Base-by-base conservation (phyloP, 2,888 invertebrate species). In the Oscheius sp. region DNA sequence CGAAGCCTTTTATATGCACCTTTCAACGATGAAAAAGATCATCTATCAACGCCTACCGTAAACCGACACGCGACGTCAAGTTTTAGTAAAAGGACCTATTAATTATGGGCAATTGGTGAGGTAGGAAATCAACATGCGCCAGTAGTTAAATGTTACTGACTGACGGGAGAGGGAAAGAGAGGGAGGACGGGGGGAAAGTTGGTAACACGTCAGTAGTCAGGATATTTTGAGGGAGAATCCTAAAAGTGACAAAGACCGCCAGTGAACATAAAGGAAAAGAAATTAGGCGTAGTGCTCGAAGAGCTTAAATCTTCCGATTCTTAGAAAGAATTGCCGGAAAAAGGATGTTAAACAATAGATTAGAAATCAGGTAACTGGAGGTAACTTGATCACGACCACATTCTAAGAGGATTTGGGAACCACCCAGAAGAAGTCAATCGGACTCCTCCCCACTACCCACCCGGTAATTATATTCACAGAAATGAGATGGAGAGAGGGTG, bases 21-120 rank as follows among this genome's bases (percentile, higher is more conserved):
- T 29, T 18, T 23, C 61, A 25, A 16, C 23, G 41, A 21, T 61
- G 43, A 52, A 49, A 69, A 55, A 56, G 69, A 56, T 18, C 69
- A 69, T 69, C 69, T 56, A 69, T 69, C 69, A 69, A 41, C 69
- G 55, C 52, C 69, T 69, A 69, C 56, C 69, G 69, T 69, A 69
- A 41, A 35, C 53, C 69, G 69, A 69, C 69, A 69, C 69, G 69
- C 69, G 69, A 69, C 69, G 69, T n/a, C 69, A 45, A 69, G 29
- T 69, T 69, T 55, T 18, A n/a, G 35, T 55, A 69, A 69, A 41
- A 69, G 69, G 55, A 23, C 69, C 21, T 56, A 69, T 69, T 68
- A 52, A 68, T 68, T 68, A 46, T 43, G 59, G 68, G 68, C 29
- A 61, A 23, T 13, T 13, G 52, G 27, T 35, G 59, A 35, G 29